Conservation (phyloP, 2,888 invertebrate species). For the Lucinisca nassula region DNA sequence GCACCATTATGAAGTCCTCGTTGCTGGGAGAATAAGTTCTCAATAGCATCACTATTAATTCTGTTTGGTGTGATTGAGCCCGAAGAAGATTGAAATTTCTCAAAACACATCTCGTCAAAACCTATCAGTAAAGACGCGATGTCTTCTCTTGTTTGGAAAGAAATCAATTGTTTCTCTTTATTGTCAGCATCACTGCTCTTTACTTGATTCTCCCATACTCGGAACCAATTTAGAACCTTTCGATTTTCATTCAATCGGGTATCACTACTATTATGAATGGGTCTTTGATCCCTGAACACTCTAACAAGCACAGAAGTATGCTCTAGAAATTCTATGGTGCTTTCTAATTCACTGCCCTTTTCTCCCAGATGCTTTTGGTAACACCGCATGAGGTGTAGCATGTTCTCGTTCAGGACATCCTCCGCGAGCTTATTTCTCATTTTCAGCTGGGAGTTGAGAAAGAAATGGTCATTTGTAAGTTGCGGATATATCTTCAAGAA, state of each 20-base stretch:
- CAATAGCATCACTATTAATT: slow-evolving; percentile 20
- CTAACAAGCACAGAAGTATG: slow-evolving; percentile 40
- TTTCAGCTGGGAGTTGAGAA: slow-evolving; percentile 50
- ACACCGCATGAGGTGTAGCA: slow-evolving; percentile 56
- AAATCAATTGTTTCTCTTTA: slow-evolving; percentile 50
- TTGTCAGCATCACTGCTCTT: slow-evolving; percentile 2
- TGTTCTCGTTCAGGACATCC: slow-evolving; percentile 53
- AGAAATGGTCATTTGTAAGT: slow-evolving; percentile 58
- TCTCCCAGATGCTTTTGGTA: slow-evolving; percentile 44
- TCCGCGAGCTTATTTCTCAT: slow-evolving; percentile 69
- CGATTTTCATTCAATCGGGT: slow-evolving; percentile 28
- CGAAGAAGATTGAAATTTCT: background rate
- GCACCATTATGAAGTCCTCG: slow-evolving; percentile 28
- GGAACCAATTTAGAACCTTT: slow-evolving; percentile 42
- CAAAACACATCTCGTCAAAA: slow-evolving; percentile 19
- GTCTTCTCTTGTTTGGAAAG: slow-evolving; percentile 31
- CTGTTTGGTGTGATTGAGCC: background rate
- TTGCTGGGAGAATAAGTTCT: slow-evolving; percentile 37
- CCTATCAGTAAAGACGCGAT: background rate
- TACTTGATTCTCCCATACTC: slow-evolving; percentile 42
- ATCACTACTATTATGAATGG: slow-evolving; percentile 41
- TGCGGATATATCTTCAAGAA: slow-evolving; percentile 49
- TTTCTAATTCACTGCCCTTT: slow-evolving; percentile 33
- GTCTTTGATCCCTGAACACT: slow-evolving; percentile 38
- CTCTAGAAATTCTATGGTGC: slow-evolving; percentile 40